Evolutionary conservation across 2,113 vertebrate genomes (phyloP).

Genomic region (Neopipo cinnamomea): DNA sequence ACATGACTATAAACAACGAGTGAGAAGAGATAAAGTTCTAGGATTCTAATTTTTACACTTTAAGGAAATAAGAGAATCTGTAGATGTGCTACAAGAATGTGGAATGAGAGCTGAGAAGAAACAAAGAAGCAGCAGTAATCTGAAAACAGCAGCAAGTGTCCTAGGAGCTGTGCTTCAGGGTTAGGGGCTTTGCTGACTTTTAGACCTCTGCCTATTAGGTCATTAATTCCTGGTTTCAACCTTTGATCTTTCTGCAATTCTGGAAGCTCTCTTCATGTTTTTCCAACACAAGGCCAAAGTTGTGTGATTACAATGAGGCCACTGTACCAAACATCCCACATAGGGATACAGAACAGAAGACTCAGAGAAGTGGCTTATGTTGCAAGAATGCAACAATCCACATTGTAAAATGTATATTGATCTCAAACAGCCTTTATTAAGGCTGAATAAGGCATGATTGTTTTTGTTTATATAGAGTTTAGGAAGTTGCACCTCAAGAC

Average conservation of each 20-base stretch:
- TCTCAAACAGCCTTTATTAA: not conserved
- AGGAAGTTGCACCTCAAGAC: not conserved
- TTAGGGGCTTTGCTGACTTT: slow-evolving; percentile 21
- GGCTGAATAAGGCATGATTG: not conserved
- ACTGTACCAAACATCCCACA: slow-evolving; percentile 57
- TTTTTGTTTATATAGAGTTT: not conserved
- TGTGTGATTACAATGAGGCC: slow-evolving; percentile 55
- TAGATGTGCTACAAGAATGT: not conserved
- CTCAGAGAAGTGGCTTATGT: slow-evolving; percentile 36
- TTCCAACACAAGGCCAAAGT: slow-evolving; percentile 56
- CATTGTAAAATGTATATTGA: not conserved
- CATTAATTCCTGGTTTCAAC: slow-evolving; percentile 46
- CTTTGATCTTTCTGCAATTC: slow-evolving; percentile 60
- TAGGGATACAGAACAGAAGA: slow-evolving; percentile 32
- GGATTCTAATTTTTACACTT: not conserved
- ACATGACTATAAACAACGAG: not conserved
- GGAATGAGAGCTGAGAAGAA: not conserved
- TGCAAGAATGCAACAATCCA: slow-evolving; percentile 28
- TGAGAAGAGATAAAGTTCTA: not conserved
- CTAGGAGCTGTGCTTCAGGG: not conserved
- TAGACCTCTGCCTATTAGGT: slow-evolving; percentile 43
- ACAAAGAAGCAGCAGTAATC: not conserved
- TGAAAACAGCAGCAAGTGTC: not conserved
- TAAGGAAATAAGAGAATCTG: not conserved
- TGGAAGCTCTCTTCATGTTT: slow-evolving; percentile 48